These are phyloP conservation scores for Hydroisotoma schaefferi DNA, from an alignment of 2,888 invertebrate genomes.

Conservation along the genomic window DNA sequence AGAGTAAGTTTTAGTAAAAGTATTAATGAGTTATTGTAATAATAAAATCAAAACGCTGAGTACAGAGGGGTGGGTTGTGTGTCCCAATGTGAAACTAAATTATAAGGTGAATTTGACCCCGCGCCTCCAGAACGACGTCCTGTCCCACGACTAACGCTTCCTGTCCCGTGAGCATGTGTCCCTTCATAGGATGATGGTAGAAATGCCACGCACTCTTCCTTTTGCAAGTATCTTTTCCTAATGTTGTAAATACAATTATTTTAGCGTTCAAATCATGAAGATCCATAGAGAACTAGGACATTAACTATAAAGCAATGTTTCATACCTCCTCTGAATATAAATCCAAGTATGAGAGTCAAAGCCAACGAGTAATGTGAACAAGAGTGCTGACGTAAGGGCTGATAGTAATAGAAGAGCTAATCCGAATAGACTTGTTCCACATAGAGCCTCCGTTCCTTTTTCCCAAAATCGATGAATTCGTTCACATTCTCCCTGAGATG, in stretches of 20 bases:
- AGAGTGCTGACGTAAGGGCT: slow-evolving; percentile 78
- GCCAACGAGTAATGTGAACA: slow-evolving; percentile 88
- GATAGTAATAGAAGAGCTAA: slow-evolving; percentile 81
- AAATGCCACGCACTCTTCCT: slow-evolving; percentile 80
- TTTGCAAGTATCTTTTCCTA: slow-evolving; percentile 59
- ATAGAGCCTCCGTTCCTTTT: slow-evolving; percentile 44
- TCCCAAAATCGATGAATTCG: slow-evolving; percentile 41
- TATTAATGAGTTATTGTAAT: no score
- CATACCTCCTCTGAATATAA: slow-evolving; percentile 82
- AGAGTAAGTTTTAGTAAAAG: no score
- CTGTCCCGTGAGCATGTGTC: slow-evolving; percentile 35
- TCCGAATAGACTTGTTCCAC: slow-evolving; percentile 55
- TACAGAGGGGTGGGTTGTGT: slow-evolving; percentile 49
- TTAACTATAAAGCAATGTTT: not conserved
- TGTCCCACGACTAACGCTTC: slow-evolving; percentile 40
- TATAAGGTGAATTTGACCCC: slow-evolving; percentile 48
- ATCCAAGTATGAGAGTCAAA: slow-evolving; percentile 97
- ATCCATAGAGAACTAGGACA: not conserved
- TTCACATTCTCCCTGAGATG: slow-evolving; percentile 43
- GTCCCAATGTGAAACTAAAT: slow-evolving; percentile 46
- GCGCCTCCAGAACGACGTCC: slow-evolving; percentile 46
- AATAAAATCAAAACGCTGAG: slow-evolving; percentile 26
- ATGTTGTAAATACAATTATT: not conserved
- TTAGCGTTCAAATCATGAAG: not conserved
- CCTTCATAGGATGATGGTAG: slow-evolving; percentile 57